These are phyloP conservation scores for Andinoacara biseriatus DNA, from an alignment of 2,113 vertebrate genomes.

Conservation along the genomic window DNA sequence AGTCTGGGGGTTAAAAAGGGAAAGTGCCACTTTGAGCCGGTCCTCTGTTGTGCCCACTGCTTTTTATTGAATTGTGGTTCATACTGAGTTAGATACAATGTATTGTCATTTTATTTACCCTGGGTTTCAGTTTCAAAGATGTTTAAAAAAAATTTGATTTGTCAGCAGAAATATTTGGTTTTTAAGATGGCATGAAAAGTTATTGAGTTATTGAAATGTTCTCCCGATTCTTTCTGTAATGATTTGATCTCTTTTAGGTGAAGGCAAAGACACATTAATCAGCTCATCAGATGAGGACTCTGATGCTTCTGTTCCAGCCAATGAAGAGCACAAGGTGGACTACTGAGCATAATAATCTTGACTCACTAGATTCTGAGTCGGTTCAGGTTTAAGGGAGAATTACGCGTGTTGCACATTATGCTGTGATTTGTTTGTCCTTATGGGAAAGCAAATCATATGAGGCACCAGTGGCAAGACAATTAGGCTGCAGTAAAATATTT, in stretches of 20 bases:
- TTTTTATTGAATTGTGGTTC: background rate
- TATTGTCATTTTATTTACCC: background rate
- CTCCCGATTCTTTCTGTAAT: background rate
- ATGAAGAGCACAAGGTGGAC: conserved; percentile 91
- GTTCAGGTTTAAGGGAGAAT: background rate
- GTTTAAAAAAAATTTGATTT: background rate
- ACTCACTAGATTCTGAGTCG: background rate
- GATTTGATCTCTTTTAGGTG: conserved; percentile 57
- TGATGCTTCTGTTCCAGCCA: conserved; percentile 85
- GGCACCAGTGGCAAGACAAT: background rate
- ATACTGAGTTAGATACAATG: background rate
- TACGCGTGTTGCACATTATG: background rate
- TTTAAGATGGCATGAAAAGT: background rate
- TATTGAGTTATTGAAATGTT: background rate
- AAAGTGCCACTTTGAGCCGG: background rate
- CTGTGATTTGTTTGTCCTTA: background rate
- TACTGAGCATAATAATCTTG: background rate
- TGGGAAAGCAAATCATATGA: background rate
- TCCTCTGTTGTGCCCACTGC: background rate
- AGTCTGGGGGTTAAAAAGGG: background rate
- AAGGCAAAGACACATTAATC: conserved; percentile 81
- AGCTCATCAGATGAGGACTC: conserved; percentile 87
- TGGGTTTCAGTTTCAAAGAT: background rate
- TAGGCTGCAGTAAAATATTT: background rate
- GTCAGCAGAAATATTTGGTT: background rate